A percentile compares a stretch with the other conserved stretches of the same genome.
Evolutionary conservation across 2,797 vertebrate species (phyloP).

Genomic region (Rhinogobio ventralis): DNA sequence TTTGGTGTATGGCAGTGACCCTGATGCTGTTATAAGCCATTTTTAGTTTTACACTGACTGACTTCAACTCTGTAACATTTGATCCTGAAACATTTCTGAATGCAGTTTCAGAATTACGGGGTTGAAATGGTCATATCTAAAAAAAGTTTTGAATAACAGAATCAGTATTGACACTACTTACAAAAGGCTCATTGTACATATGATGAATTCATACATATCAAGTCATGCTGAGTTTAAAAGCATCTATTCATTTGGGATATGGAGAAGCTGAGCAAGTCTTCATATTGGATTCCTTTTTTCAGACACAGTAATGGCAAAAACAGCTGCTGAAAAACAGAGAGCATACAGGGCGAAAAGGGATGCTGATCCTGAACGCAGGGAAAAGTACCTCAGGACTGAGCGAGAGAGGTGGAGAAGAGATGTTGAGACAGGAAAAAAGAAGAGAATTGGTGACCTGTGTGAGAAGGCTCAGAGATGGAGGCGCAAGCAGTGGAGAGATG

Average conservation of each 20-base stretch:
- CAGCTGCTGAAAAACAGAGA: conserved; percentile 40
- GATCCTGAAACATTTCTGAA: not conserved
- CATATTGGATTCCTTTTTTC: conserved; percentile 53
- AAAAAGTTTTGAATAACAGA: not conserved
- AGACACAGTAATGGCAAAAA: conserved; percentile 44
- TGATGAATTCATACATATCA: conserved; percentile 15
- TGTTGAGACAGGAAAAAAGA: conserved; percentile 46
- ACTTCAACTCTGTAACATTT: not conserved
- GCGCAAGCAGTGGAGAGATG: conserved; percentile 44
- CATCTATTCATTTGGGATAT: conserved; percentile 19
- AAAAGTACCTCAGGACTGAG: conserved; percentile 43
- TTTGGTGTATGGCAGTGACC: not conserved
- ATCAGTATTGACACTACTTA: not conserved
- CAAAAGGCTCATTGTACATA: not conserved
- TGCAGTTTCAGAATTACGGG: not conserved
- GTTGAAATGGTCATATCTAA: not conserved
- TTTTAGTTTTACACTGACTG: not conserved
- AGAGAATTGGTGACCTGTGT: conserved; percentile 34
- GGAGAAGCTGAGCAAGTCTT: conserved; percentile 46
- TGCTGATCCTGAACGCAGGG: conserved; percentile 41
- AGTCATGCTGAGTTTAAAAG: conserved; percentile 29
- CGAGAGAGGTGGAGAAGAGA: conserved; percentile 42
- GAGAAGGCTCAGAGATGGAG: conserved; percentile 40
- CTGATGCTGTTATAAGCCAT: not conserved
- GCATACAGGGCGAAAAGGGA: conserved; percentile 39